Base-by-base conservation (phyloP, 2,888 invertebrate species). In the Luperina testacea region DNA sequence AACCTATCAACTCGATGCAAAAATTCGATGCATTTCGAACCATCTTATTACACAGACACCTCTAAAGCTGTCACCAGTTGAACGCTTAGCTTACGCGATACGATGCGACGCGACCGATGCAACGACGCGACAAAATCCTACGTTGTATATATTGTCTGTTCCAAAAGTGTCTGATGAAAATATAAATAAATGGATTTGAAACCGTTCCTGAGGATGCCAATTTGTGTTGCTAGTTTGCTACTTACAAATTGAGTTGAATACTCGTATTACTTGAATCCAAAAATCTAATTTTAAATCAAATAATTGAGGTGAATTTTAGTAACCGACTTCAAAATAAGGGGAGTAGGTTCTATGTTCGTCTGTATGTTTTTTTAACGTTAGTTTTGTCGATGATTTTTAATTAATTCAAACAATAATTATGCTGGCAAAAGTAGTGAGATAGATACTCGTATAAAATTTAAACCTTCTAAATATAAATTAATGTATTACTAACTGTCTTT, bases 31-130 rank as follows among this genome's bases (percentile, higher is more conserved):
- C n/a, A 68, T 80, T 68, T 68, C 15, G 15, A 63, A 51, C 20
- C 32, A 67, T 76, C 32, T 71, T 75, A 69, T 69, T 76, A 71
- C 24, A 27, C 5, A 20, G 38, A 15, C 64, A 70, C 48, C 67
- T 45, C 57, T 73, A 63, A 67, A 81, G 67, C 63, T 81, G 84
- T 71, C 81, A 76, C n/a, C 32, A 17, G 72, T 63, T 61, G 59
- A 81, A 84, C 57, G 61, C 57, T 67, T 59, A 32, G 73, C 48
- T 61, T 59, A 64, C 27, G 17, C 48, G 38, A 77, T 42, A 42
- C 63, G 38, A 57, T 13, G 53, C 53, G 45, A 64, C 11, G 57
- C 70, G 24, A 81, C 64, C 65, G n/a, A 57, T 45, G 64, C 68
- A 32, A 73, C n/a, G 38, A 59, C 11, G 57, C 64, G n/a, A 48